Evolutionary conservation across 2,113 vertebrate genomes (phyloP), one percentile per base, ranked within the genome.

Genomic region (Sander vitreus): DNA sequence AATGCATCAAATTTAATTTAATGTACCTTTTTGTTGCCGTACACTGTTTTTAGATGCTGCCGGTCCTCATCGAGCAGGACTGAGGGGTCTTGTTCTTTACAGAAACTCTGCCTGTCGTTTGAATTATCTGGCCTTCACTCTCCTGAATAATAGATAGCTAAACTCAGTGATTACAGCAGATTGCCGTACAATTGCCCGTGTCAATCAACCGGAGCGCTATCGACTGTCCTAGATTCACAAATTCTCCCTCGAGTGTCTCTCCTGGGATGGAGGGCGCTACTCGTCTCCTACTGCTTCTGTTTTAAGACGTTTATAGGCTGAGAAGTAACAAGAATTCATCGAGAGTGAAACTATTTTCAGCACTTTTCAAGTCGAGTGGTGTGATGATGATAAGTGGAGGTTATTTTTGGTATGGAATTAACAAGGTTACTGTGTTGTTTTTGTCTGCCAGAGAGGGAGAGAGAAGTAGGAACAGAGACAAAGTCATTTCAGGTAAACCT

Each of bases 211-310:
- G 50, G 75, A 73, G 72, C 55, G 0, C 66, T 11, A 63, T 79
- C 64, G 48, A 80, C 78, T 64, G 86, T 80, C 89, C 86, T 66
- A 86, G 66, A 82, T 86, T 80, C 75, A 47, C 57, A 76, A 19
- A 73, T 23, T 76, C 62, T 85, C 84, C 77, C 86, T 76, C 6
- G 18, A 80, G 74, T 67, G 71, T 43, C 74, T 84, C 86, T 84
- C 78, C 70, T 66, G 81, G 83, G 86, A 86, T 10, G 53, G 30
- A 73, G 45, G 83, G 23, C 14, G 78, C 79, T 57, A 0, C 78
- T 84, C 30, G 47, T 60, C 60, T 48, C 64, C 7, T 9, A 14
- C 65, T 60, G 57, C 82, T 36, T 69, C 72, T 23, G 71, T 69
- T 78, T 43, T 73, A 45, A 88, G 82, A 85, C 66, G 65, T 85